Conservation (phyloP, 1,140 invertebrate species). For the Hetaerina americana region DNA sequence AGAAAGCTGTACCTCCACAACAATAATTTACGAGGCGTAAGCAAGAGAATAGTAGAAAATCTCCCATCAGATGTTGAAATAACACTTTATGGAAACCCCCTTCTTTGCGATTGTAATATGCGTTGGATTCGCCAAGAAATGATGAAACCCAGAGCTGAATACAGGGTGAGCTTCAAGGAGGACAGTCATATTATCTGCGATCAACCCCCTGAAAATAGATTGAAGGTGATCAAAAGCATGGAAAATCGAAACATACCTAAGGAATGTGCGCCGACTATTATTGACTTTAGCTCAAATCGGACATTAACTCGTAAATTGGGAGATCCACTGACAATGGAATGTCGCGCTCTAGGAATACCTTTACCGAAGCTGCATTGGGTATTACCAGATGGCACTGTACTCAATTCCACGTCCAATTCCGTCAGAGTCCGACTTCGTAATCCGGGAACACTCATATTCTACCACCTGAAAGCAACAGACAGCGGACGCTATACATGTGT, state of each 20-base stretch:
- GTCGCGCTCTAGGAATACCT: not conserved
- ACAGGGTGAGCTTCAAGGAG: not conserved
- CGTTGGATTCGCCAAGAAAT: not conserved
- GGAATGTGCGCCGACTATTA: not conserved
- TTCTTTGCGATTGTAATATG: constrained; percentile 2
- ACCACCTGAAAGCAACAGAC: constrained; percentile 4
- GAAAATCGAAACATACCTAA: not conserved
- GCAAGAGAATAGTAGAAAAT: not conserved
- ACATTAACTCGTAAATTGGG: not conserved
- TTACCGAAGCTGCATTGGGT: not conserved
- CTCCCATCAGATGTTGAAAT: not conserved
- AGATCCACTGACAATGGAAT: constrained; percentile 3
- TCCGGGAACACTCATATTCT: constrained; percentile 1
- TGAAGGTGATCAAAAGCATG: not conserved
- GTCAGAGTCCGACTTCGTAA: not conserved
- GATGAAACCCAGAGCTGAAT: not conserved
- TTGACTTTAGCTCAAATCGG: not conserved
- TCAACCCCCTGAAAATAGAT: not conserved
- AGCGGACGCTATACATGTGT: not conserved
- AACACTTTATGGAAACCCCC: not conserved
- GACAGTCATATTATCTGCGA: not conserved
- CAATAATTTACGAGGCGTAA: not conserved
- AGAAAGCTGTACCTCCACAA: not conserved
- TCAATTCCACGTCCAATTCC: not conserved
- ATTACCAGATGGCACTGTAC: not conserved